Conservation (phyloP, 2,797 vertebrate species). For the Octomys mimax region DNA sequence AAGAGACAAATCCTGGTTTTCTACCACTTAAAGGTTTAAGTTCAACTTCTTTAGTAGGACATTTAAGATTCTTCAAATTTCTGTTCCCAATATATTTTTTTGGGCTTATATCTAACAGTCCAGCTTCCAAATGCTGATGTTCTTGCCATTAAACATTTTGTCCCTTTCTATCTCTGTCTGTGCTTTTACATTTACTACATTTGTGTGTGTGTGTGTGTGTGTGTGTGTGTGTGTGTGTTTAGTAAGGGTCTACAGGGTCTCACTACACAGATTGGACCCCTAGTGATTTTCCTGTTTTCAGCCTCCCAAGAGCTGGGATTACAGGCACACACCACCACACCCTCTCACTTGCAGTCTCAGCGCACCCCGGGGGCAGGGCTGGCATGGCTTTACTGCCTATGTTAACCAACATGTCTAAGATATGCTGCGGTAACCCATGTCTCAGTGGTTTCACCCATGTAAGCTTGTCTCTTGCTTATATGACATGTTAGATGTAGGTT, state of each 20-base stretch:
- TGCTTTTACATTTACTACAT: neutral
- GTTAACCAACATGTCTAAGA: neutral
- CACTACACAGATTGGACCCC: too few relatives aligned
- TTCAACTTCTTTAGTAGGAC: neutral
- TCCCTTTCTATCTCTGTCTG: neutral
- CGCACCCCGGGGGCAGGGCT: too few relatives aligned
- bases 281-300: too few relatives aligned
- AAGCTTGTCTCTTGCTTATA: neutral
- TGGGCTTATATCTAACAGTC: neutral
- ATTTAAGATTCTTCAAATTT: conserved; percentile 9
- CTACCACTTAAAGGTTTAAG: neutral
- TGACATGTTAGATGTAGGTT: neutral
- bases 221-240: too few relatives aligned
- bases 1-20: conserved; percentile 30
- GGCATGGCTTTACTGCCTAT: neutral
- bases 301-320: too few relatives aligned
- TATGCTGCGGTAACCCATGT: neutral
- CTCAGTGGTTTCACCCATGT: neutral
- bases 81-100: neutral
- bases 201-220: too few relatives aligned
- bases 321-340: too few relatives aligned
- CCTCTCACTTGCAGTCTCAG: too few relatives aligned
- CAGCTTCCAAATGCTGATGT: neutral
- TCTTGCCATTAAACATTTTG: neutral
- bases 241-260: too few relatives aligned